phyloP scores from a whole-genome alignment of 2,113 vertebrate genomes.

The Noturus placidus region DNA sequence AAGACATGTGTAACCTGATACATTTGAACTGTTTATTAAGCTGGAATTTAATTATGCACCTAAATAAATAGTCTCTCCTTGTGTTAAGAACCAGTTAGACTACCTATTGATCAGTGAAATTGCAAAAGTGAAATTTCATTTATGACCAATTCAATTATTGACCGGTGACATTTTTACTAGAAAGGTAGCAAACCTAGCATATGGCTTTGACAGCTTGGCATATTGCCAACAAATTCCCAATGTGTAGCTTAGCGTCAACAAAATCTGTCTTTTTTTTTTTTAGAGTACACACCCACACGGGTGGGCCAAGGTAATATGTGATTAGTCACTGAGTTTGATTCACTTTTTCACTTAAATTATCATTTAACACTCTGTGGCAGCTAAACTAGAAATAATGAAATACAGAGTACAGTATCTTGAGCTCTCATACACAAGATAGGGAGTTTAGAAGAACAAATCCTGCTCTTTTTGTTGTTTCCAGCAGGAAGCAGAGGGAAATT shows the following conservation, averaged over 20 bases:
- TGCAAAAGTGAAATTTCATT: neutral
- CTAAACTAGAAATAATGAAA: neutral
- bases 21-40: neutral
- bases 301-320: neutral
- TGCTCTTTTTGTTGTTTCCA: neutral
- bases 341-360: no score
- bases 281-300: neutral
- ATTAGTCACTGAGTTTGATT: neutral
- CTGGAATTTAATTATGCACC: neutral
- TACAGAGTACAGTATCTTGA: neutral
- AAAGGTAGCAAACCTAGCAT: neutral
- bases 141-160: neutral
- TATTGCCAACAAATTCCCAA: neutral
- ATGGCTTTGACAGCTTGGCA: neutral
- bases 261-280: neutral
- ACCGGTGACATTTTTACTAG: neutral
- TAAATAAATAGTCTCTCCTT: neutral
- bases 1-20: neutral
- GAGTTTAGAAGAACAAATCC: neutral
- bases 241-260: neutral
- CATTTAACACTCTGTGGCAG: neutral
- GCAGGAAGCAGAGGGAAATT: neutral
- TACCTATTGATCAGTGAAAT: neutral
- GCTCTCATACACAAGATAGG: neutral
- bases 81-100: neutral